Conservation (phyloP, 2,113 vertebrate genomes). For the Clupea harengus region DNA sequence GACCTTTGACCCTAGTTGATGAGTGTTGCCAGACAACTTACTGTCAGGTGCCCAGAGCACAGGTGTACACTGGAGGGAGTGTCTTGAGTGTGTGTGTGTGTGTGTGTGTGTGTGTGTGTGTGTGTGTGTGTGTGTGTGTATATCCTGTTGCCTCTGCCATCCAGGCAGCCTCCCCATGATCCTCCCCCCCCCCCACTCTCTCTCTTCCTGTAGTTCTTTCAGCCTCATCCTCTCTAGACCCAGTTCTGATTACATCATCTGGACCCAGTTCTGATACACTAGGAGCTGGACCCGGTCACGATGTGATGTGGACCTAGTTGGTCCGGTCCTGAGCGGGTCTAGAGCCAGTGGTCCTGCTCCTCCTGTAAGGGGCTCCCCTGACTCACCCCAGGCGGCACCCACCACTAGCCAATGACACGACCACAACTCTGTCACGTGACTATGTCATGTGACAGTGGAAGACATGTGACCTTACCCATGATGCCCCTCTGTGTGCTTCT, state of each 20-base stretch:
- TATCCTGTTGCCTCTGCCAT: neutral
- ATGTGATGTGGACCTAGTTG: neutral
- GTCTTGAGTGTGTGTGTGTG: constrained; percentile 1
- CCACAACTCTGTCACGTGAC: neutral
- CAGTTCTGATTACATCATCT: neutral
- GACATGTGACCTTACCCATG: neutral
- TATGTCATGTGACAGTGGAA: neutral
- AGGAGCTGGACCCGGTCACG: neutral
- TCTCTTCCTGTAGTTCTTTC: neutral
- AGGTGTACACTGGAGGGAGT: neutral
- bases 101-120: neutral
- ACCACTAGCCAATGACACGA: neutral
- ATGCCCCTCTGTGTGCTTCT: neutral
- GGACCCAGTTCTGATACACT: neutral
- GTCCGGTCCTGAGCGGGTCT: no score
- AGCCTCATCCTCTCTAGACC: neutral
- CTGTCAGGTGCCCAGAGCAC: neutral
- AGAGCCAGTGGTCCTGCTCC: neutral
- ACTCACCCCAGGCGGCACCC: neutral
- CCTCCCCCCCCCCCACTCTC: neutral
- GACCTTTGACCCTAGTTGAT: neutral
- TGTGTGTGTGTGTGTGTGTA: neutral
- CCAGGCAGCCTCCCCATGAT: neutral
- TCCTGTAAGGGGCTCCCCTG: neutral
- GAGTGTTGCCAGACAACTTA: neutral